Evolutionary conservation across 2,113 vertebrate genomes (phyloP), one percentile per base, ranked within the genome.

Genomic region (Lasiurus cinereus): DNA sequence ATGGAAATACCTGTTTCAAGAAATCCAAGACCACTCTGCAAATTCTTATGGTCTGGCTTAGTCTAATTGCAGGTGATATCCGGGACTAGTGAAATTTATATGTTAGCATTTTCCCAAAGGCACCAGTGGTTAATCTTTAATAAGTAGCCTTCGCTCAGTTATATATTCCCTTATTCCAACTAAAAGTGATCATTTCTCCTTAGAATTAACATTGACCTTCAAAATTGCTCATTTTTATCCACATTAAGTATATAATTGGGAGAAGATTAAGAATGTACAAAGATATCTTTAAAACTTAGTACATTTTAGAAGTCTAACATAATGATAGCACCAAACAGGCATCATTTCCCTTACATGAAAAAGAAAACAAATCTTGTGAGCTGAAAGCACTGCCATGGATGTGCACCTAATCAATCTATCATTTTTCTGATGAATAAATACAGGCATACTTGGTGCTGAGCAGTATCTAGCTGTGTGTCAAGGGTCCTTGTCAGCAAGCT

Each of bases 171-270:
- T 64, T 78, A 46, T 19, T 87, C 14, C 73, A 3, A 86, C 15
- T 48, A 0, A 18, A 89, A 89, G 43, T n/a, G 8, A 66, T 88
- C 3, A 39, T 76, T 36, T 73, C 11, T 77, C 18, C 66, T 43
- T 62, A 24, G 33, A 74, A 48, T 90, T 90, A 87, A 72, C 39
- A 86, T 56, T 90, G 43, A 1, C 50, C 11, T 90, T 72, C 29
- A 87, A 67, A 87, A 54, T 33, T 29, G 5, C 31, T 62, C 6
- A 19, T 83, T 91, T 70, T 86, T 21, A 83, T 13, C 85, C 6
- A 22, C 3, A n/a, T 5, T 19, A 92, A 82, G 73, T n/a, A 66
- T 56, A n/a, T 59, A 83, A 73, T 36, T 72, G 24, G 6, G 6
- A 89, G 50, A 43, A 66, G 15, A 73, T 36, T 72, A 6, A 46